phyloP scores from a whole-genome alignment of 2,888 invertebrate species.

The Drosophila subsilvestris region DNA sequence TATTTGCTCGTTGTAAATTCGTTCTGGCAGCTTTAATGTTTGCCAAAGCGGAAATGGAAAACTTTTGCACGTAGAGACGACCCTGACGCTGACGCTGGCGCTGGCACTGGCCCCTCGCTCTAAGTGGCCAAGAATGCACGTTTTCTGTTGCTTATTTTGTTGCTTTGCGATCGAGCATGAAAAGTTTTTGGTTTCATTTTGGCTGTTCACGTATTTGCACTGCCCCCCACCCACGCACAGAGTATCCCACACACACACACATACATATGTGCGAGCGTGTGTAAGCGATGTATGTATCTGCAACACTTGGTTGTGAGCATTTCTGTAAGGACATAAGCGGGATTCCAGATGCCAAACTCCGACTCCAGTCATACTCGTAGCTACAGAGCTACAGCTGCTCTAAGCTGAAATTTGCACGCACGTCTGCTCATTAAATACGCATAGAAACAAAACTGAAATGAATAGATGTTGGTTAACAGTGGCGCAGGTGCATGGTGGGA shows the following conservation, averaged over 20 bases:
- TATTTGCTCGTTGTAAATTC: slow-evolving; percentile 59
- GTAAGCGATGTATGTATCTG: background rate
- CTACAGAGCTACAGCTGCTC: slow-evolving; percentile 49
- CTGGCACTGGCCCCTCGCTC: slow-evolving; percentile 16
- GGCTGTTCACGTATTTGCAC: slow-evolving; percentile 70
- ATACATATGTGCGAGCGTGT: slow-evolving; percentile 10
- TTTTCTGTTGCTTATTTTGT: slow-evolving; percentile 46
- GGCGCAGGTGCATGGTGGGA: slow-evolving; percentile 10
- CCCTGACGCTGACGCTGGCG: slow-evolving; percentile 20
- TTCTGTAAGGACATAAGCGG: slow-evolving; percentile 47
- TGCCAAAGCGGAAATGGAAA: slow-evolving; percentile 80
- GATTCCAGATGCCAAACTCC: background rate
- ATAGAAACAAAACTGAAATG: slow-evolving; percentile 57
- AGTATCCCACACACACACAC: slow-evolving; percentile 23
- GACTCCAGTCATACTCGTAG: background rate
- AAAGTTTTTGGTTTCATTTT: slow-evolving; percentile 80
- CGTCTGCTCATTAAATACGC: slow-evolving; percentile 80
- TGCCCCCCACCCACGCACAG: slow-evolving; percentile 37
- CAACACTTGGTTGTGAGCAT: slow-evolving; percentile 51
- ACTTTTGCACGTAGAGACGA: slow-evolving; percentile 71
- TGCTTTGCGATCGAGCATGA: slow-evolving; percentile 76
- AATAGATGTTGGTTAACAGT: slow-evolving; percentile 50
- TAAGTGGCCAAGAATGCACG: slow-evolving; percentile 77
- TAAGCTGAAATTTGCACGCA: slow-evolving; percentile 68
- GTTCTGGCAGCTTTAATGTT: slow-evolving; percentile 78